phyloP scores from a whole-genome alignment of 2,888 invertebrate genomes.

The Folsomia candida region DNA sequence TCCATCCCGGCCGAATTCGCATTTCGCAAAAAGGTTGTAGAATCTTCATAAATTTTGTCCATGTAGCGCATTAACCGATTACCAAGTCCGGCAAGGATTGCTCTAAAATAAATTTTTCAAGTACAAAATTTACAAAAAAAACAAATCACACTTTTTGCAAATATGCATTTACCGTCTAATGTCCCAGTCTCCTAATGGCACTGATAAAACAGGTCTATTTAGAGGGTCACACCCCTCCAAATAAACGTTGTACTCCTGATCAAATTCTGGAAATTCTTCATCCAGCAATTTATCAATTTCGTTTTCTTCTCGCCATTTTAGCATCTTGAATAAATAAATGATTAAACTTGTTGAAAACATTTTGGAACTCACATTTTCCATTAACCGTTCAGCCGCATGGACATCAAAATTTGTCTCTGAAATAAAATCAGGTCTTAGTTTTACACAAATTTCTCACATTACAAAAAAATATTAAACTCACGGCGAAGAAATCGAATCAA shows the following conservation, averaged over 20 bases:
- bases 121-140: no score
- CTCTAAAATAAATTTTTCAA: no score
- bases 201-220: not conserved
- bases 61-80: no score
- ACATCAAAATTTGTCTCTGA: not conserved
- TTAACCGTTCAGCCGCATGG: not conserved
- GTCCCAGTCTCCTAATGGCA: not conserved
- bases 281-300: not conserved
- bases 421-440: not conserved
- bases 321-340: not conserved
- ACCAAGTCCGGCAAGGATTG: no score
- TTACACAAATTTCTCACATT: not conserved
- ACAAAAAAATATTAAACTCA: not conserved
- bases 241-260: not conserved
- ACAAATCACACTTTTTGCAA: no score
- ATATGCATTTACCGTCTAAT: no score
- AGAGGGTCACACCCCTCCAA: not conserved
- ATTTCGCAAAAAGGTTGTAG: not conserved
- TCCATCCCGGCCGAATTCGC: not conserved
- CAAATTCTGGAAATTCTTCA: not conserved
- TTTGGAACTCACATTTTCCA: not conserved
- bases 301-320: not conserved
- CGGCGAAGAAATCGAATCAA: not conserved
- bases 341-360: not conserved
- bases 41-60: not conserved